A percentile compares a stretch with the other conserved stretches of the same genome.
Conservation (phyloP, 2,113 vertebrate species). For the Cryptotis parvus region DNA sequence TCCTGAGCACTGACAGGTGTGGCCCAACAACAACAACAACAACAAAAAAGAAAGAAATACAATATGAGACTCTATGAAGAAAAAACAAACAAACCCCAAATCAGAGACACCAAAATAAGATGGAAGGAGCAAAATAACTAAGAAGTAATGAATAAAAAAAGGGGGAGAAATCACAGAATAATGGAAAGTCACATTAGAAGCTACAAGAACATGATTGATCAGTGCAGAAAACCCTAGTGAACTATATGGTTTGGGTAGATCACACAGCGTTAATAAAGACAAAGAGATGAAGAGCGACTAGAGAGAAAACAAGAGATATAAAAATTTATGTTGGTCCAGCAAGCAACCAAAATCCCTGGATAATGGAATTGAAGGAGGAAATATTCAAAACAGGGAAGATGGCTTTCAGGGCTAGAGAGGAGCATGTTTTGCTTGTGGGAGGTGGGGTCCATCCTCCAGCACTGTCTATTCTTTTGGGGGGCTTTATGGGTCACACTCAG, state of each 20-base stretch:
- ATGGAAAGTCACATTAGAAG: conserved; percentile 3
- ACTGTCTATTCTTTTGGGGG: no score
- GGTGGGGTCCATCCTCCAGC: no score
- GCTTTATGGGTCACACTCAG: no score
- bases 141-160: neutral
- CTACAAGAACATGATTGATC: neutral
- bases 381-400: no score
- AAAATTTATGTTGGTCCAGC: neutral
- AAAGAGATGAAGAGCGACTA: neutral
- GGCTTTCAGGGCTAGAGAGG: no score
- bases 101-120: neutral
- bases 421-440: no score
- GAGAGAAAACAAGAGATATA: neutral
- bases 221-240: neutral
- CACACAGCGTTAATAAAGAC: neutral
- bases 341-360: neutral
- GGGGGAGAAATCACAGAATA: neutral
- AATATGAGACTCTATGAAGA: neutral
- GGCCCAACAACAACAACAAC: no score
- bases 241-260: neutral
- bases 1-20: no score
- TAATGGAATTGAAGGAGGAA: neutral
- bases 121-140: neutral
- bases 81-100: neutral
- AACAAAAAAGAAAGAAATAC: no score